Evolutionary conservation across 2,888 invertebrate genomes (phyloP), one percentile per base, ranked within the genome.

Genomic region (Sycophila texana): DNA sequence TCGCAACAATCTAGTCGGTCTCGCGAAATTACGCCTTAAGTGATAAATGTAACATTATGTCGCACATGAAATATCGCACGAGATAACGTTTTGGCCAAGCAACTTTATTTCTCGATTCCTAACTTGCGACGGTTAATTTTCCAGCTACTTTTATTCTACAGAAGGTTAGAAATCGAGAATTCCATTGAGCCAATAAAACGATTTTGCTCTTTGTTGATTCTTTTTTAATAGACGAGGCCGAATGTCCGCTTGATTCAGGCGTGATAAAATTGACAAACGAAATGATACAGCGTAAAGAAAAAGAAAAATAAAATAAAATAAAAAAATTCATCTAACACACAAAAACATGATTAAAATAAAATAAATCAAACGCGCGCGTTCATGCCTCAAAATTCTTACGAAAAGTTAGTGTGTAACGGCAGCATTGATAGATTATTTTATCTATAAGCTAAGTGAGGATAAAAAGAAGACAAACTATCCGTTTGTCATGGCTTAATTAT

Each of bases 401-500:
- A 67, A 13, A 58, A 66, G 68, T 73, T 73, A 63, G 47, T 60
- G 30, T 70, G 13, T 53, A 70, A 70, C 55, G 71, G 65, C 61
- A 74, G 65, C 74, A 80, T 80, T 51, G 51, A 61, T 80, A 57
- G 18, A 76, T 76, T 67, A 10, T 14, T 12, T 60, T 61, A 66
- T 71, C 47, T 68, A 80, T 18, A 71, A 66, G 63, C 63, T 76
- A 80, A 65, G 14, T 58, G 53, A 58, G 55, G n/a, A 57, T 68
- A 65, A 66, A 39, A 53, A 26, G 58, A 75, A 71, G 65, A 79
- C 13, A 67, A 80, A 74, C 47, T 57, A 39, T 77, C 60, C 57
- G 16, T 60, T 61, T 72, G 75, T 78, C 73, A 78, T 78, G 81
- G 81, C 63, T 65, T 73, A 73, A 30, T 61, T 66, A 73, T 72